These are phyloP conservation scores for Linnaemya vulpina DNA, from an alignment of 2,888 invertebrate species.

Conservation along the genomic window DNA sequence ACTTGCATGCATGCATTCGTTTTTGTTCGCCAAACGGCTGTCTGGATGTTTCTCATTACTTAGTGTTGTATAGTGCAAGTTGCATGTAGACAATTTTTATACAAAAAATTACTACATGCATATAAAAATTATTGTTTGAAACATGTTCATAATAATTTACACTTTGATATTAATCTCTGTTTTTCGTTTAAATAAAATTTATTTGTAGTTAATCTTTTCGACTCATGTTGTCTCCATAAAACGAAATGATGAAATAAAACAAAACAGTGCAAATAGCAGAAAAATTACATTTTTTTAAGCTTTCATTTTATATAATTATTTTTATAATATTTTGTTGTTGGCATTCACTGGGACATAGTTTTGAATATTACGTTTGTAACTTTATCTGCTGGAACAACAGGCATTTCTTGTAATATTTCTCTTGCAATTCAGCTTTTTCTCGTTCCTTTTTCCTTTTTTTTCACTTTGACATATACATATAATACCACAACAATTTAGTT, in stretches of 20 bases:
- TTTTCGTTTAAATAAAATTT: conserved; percentile 63
- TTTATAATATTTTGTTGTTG: conserved; percentile 55
- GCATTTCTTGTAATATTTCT: too few species aligned
- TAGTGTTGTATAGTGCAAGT: conserved; percentile 22
- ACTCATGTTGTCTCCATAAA: conserved; percentile 44
- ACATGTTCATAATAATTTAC: conserved; percentile 68
- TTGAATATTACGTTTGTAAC: conserved; percentile 54
- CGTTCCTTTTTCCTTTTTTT: conserved; percentile 20
- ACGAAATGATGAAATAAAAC: conserved; percentile 22
- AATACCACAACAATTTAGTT: conserved; percentile 65
- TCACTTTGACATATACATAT: conserved; percentile 55
- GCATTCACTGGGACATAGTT: conserved; percentile 60
- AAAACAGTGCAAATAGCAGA: conserved; percentile 14
- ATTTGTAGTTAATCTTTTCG: conserved; percentile 62
- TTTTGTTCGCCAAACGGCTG: conserved; percentile 14
- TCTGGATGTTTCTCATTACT: conserved; percentile 2
- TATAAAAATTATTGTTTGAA: conserved; percentile 55
- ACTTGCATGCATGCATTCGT: conserved; percentile 51
- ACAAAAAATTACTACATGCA: conserved; percentile 50
- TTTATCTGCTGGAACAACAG: conserved; percentile 44
- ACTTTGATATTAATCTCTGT: conserved; percentile 67
- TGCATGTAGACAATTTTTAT: conserved; percentile 49
- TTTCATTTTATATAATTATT: conserved; percentile 50
- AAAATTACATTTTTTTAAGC: conserved; percentile 59
- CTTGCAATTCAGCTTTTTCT: too few species aligned